Conservation (phyloP, 1,140 invertebrate species). For the Yoshiicerus persimilis region DNA sequence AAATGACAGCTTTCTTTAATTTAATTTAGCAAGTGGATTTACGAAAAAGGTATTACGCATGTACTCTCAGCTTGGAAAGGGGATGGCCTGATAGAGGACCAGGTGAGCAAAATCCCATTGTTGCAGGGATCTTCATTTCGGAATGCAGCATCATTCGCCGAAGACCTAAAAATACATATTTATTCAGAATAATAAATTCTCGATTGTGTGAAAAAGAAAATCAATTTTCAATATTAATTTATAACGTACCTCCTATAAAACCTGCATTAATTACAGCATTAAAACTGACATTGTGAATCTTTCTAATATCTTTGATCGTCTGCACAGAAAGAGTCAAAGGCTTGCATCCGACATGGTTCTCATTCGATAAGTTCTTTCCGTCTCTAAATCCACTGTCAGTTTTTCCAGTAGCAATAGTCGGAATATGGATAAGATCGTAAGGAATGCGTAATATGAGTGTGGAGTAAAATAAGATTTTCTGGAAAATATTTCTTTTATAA, state of each 20-base stretch:
- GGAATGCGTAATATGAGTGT: neutral
- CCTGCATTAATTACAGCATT: neutral
- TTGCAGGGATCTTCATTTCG: neutral
- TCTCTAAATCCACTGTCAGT: neutral
- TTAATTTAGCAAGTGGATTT: too few relatives aligned
- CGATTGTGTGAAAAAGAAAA: neutral
- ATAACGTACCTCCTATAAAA: neutral
- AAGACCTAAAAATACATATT: neutral
- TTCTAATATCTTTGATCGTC: neutral
- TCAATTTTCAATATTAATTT: neutral
- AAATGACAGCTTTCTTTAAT: too few relatives aligned
- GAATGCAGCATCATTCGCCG: neutral
- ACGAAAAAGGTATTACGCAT: neutral
- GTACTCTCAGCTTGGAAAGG: neutral
- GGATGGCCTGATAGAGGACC: neutral
- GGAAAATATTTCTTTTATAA: neutral
- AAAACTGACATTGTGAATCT: neutral
- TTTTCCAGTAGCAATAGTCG: neutral
- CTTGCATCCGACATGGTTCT: neutral
- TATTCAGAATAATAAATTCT: too few relatives aligned
- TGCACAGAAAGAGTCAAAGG: neutral
- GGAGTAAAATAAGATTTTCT: neutral
- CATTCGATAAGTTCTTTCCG: neutral
- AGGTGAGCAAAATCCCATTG: neutral
- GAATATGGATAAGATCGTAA: neutral